phyloP scores from a whole-genome alignment of 2,113 vertebrate genomes.

The Pygoscelis adeliae region DNA sequence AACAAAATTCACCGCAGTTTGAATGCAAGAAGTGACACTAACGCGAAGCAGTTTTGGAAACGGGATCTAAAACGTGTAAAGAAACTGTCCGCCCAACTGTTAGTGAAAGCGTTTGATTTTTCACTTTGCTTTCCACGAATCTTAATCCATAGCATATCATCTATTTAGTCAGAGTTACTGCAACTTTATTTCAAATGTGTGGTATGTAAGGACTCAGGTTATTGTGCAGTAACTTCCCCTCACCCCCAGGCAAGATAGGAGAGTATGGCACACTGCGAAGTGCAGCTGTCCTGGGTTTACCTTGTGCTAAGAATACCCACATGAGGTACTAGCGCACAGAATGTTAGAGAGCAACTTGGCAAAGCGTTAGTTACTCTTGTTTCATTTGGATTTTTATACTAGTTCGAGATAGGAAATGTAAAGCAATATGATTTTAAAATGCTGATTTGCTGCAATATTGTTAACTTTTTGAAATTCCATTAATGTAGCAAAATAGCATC shows the following conservation, averaged over 20 bases:
- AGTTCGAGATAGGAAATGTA: not conserved
- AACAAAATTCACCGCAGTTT: not conserved
- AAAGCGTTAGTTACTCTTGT: not conserved
- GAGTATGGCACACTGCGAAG: accelerated
- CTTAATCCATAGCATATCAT: not conserved
- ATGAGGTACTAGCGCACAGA: not conserved
- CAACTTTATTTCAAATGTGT: not conserved
- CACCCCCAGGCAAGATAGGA: not conserved
- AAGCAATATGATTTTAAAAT: not conserved
- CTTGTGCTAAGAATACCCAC: conserved; percentile 4
- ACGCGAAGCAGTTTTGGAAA: not conserved
- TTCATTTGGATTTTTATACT: not conserved
- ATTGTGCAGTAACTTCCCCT: not conserved
- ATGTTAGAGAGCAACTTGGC: not conserved
- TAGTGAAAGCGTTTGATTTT: not conserved
- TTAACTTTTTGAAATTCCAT: not conserved
- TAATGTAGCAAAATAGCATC: not conserved
- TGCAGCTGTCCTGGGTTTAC: not conserved
- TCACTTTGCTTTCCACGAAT: not conserved
- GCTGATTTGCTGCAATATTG: not conserved
- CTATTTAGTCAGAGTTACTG: not conserved
- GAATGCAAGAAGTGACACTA: not conserved
- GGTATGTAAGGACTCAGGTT: not conserved
- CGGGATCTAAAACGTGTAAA: not conserved
- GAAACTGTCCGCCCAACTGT: not conserved